Evolutionary conservation across 1,140 invertebrate species (phyloP), one percentile per base, ranked within the genome.

Genomic region (Bombus huntii): DNA sequence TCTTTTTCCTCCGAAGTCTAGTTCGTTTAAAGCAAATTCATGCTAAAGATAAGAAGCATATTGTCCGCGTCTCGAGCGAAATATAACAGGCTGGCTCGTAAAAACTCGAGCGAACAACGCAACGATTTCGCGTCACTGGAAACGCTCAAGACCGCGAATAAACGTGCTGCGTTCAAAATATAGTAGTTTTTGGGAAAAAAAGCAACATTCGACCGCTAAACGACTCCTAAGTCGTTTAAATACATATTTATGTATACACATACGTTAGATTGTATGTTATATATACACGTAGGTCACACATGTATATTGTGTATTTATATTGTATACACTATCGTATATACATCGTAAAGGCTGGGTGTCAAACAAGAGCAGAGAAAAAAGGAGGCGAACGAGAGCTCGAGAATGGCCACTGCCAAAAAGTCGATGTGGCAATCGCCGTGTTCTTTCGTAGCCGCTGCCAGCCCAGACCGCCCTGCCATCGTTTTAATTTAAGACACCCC

Each of bases 401-500:
- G 65, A 39, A 62, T 73, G 84, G 74, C 70, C 78, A 73, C 84
- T 93, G 93, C 93, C 93, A 94, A 94, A 94, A 93, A 87, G 74
- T 44, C 87, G 87, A 91, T 94, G 93, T 93, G 89, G 92, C 91
- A 94, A 94, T 92, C 87, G 89, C 22, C 84, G 89, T 89, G 88
- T 92, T 92, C 90, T 91, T 93, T 91, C 70, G 85, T 34, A 39
- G 66, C 77, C 81, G 88, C 84, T 92, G 92, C 91, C 92, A 93
- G 86, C 92, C 92, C 84, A 76, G 78, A 25, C 86, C 87, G 53
- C 68, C 80, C 68, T 81, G 87, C 90, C 83, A 90, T 90, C 77
- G 91, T 93, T 94, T 93, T 94, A 94, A 94, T 94, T 94, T 94
- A 94, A 94, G 93, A 92, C 92, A 92, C 91, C 90, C 91, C 89